phyloP scores from a whole-genome alignment of 2,797 vertebrate genomes.

The Leuciscus waleckii region DNA sequence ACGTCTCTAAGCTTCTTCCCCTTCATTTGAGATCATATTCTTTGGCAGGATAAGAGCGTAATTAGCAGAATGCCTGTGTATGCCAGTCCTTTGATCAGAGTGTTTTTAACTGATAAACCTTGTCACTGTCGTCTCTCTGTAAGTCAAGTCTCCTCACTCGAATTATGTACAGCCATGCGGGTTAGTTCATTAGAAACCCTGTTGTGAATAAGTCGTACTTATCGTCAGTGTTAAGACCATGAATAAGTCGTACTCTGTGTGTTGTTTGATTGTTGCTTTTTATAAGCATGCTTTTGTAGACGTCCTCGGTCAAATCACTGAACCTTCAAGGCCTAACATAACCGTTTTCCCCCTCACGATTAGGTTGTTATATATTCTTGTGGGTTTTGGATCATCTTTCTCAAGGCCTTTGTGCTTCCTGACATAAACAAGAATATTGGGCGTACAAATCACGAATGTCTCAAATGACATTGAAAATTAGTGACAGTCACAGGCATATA shows the following conservation, averaged over 20 bases:
- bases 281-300: slow-evolving; percentile 51
- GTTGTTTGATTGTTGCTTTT: slow-evolving; percentile 47
- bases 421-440: slow-evolving; percentile 45
- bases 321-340: slow-evolving; percentile 50
- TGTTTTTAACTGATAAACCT: slow-evolving; percentile 76
- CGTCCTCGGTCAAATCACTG: slow-evolving; percentile 16
- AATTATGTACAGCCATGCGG: slow-evolving; percentile 76
- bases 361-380: slow-evolving; percentile 61
- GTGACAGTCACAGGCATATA: slow-evolving; percentile 32
- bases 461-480: slow-evolving; percentile 63
- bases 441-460: slow-evolving; percentile 54
- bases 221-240: slow-evolving; percentile 21
- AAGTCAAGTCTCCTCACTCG: slow-evolving; percentile 72
- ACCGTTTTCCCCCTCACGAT: slow-evolving; percentile 39
- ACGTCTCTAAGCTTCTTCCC: slow-evolving; percentile 40
- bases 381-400: slow-evolving; percentile 50
- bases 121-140: slow-evolving; percentile 79
- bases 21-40: slow-evolving; percentile 63
- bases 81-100: slow-evolving; percentile 84
- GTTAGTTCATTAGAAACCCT: slow-evolving; percentile 58
- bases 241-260: slow-evolving; percentile 43
- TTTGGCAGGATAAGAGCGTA: slow-evolving; percentile 64
- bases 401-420: slow-evolving; percentile 50
- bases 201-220: neutral
- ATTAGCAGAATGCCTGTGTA: slow-evolving; percentile 76